These are phyloP conservation scores for Mus spicilegus DNA, from an alignment of 2,113 vertebrate species.

Conservation along the genomic window DNA sequence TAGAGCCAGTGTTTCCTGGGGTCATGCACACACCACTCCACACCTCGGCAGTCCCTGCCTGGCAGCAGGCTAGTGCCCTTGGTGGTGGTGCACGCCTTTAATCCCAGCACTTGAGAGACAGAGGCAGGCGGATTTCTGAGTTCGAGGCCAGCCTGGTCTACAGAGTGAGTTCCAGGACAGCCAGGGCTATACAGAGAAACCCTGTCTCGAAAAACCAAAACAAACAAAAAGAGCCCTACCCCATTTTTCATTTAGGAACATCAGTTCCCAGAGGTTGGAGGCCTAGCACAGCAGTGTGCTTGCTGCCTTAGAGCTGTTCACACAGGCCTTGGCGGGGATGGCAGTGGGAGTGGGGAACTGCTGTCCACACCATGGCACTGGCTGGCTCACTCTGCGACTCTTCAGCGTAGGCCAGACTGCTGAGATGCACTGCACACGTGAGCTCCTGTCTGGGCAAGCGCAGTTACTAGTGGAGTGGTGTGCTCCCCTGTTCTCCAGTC, in stretches of 20 bases:
- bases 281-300: not conserved
- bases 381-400: not conserved
- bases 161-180: no score
- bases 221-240: not conserved
- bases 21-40: no score
- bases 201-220: no score
- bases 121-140: no score
- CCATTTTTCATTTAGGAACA: not conserved
- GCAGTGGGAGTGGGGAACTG: no score
- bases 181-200: no score
- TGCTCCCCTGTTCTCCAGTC: not conserved
- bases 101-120: no score
- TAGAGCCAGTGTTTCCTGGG: not conserved
- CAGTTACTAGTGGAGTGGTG: not conserved
- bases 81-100: no score
- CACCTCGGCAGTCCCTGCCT: not conserved
- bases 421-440: no score
- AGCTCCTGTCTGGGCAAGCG: not conserved
- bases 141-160: no score
- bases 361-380: not conserved
- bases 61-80: not conserved
- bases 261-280: not conserved
- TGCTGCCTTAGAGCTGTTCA: not conserved
- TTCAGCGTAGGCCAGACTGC: no score
- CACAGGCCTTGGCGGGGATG: not conserved